Percentiles rank a stretch among this genome's conserved stretches.
phyloP scores from a whole-genome alignment of 2,888 invertebrate genomes.

The Deladenus siricidicola region DNA sequence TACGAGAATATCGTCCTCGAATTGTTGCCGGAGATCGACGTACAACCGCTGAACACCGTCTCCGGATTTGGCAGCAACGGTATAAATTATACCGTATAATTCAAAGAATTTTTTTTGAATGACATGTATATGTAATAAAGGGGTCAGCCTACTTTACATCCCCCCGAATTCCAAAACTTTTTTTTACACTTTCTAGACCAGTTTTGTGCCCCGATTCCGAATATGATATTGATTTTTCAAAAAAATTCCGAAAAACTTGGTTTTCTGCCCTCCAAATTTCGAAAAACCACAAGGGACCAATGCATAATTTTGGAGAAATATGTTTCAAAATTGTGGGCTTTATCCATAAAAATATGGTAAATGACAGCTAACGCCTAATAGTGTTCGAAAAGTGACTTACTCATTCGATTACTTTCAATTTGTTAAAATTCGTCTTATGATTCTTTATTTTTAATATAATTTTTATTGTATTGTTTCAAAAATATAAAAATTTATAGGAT shows the following conservation, averaged over 20 bases:
- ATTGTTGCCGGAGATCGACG: constrained; percentile 44
- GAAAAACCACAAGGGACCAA: too few relatives aligned
- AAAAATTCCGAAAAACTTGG: neutral
- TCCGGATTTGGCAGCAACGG: constrained; percentile 45
- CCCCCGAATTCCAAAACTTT: neutral
- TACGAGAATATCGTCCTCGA: constrained; percentile 42
- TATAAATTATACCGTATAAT: constrained; percentile 19
- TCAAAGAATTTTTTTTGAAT: neutral
- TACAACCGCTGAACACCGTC: constrained; percentile 36
- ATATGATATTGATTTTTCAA: neutral
- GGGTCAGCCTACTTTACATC: neutral
- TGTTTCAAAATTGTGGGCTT: neutral
- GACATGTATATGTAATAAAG: neutral
- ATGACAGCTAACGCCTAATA: neutral
- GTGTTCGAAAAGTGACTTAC: too few relatives aligned
- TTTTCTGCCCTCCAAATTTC: too few relatives aligned
- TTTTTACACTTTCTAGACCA: too few relatives aligned
- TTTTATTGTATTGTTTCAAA: too few relatives aligned
- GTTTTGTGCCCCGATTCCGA: too few relatives aligned
- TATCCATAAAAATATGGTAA: neutral
- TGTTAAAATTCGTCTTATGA: too few relatives aligned
- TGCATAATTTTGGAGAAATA: neutral
- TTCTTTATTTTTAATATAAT: too few relatives aligned
- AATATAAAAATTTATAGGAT: too few relatives aligned
- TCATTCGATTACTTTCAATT: too few relatives aligned